These are phyloP conservation scores for Alethe castanea DNA, from an alignment of 2,113 vertebrate species.

Conservation along the genomic window DNA sequence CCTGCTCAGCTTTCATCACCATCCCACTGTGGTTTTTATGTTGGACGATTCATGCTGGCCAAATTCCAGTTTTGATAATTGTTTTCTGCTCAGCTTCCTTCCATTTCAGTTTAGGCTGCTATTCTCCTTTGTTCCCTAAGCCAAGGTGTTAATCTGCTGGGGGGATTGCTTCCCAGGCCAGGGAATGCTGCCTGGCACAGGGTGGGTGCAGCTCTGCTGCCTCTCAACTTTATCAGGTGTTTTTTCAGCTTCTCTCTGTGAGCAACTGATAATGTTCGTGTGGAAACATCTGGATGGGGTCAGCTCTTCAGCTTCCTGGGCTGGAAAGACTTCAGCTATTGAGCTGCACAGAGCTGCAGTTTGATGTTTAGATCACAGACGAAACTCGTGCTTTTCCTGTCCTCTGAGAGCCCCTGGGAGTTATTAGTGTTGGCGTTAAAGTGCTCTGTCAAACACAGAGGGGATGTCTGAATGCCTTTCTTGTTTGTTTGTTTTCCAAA, in stretches of 20 bases:
- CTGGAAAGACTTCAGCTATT: not conserved
- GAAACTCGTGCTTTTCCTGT: not conserved
- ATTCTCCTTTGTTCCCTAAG: not conserved
- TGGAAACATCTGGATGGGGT: conserved; percentile 49
- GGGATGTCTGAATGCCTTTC: not conserved
- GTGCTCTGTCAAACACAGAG: not conserved
- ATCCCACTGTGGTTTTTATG: not conserved
- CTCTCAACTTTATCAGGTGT: not conserved
- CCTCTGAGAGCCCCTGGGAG: not conserved
- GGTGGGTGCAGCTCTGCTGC: not conserved
- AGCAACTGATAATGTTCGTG: not conserved
- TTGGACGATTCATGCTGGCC: not conserved
- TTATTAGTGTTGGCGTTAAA: not conserved
- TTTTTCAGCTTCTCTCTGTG: not conserved
- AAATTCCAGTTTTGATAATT: not conserved
- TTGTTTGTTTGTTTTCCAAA: conserved; percentile 27
- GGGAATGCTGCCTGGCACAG: not conserved
- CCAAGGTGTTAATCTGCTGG: not conserved
- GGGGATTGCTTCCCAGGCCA: not conserved
- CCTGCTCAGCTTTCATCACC: not conserved
- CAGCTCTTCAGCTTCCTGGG: conserved; percentile 24
- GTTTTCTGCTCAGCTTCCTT: conserved; percentile 22
- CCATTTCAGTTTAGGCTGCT: not conserved
- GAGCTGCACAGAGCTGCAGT: conserved; percentile 30
- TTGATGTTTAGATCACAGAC: conserved; percentile 44